Evolutionary conservation across 2,113 vertebrate genomes (phyloP).

Genomic region (Paramormyrops kingsleyae): DNA sequence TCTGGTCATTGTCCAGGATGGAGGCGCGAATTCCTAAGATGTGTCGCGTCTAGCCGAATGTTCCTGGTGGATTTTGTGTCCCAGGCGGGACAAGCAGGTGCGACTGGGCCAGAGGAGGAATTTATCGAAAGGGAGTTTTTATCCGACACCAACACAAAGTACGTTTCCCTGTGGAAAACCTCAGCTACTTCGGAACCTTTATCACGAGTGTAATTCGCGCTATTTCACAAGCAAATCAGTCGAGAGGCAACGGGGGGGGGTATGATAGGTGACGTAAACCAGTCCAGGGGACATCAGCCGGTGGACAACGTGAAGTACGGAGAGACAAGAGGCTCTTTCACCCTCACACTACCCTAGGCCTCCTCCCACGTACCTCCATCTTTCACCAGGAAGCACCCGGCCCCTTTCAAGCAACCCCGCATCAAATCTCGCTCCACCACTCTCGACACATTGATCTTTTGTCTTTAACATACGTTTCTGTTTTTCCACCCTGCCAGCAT

Average conservation of each 20-base stretch:
- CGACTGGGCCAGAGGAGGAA: background rate
- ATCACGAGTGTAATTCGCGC: background rate
- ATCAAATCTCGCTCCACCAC: background rate
- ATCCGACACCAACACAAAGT: background rate
- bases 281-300: slow-evolving; percentile 43
- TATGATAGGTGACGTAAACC: slow-evolving; percentile 46
- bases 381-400: slow-evolving; percentile 43
- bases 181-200: background rate
- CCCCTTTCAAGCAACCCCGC: slow-evolving; percentile 13
- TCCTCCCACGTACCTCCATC: slow-evolving; percentile 30
- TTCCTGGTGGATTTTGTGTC: background rate
- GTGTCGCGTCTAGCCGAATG: background rate
- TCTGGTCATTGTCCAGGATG: background rate
- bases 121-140: no score
- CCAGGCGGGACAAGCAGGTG: background rate
- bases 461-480: background rate
- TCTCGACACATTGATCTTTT: background rate
- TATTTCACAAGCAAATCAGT: background rate
- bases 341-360: background rate
- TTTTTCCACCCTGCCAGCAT: background rate
- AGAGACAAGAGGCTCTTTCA: slow-evolving; percentile 57
- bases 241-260: slow-evolving; percentile 25
- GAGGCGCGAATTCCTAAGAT: background rate
- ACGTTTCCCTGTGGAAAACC: background rate
- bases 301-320: slow-evolving; percentile 5